Conservation (phyloP, 2,888 invertebrate species). For the Cabera pusaria region DNA sequence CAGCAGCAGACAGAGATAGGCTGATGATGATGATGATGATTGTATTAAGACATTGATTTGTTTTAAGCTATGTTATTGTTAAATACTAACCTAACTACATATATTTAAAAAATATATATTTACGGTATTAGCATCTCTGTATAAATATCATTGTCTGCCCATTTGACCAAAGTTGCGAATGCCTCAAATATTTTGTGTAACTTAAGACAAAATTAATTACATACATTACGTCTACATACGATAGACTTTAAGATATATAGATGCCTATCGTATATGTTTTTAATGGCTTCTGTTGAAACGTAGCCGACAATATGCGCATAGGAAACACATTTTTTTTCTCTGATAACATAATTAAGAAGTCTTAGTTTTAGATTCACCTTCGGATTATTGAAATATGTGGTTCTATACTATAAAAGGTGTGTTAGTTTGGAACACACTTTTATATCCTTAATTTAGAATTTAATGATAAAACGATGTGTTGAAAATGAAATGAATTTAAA, state of each 20-base stretch:
- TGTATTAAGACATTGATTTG: no score
- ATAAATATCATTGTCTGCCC: slow-evolving; percentile 7
- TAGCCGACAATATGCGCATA: slow-evolving; percentile 59
- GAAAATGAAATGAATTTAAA: slow-evolving; percentile 2
- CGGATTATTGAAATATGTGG: slow-evolving; percentile 20
- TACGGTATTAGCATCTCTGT: slow-evolving; percentile 14
- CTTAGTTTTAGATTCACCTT: slow-evolving; percentile 22
- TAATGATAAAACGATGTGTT: slow-evolving; percentile 14
- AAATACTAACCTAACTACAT: no score
- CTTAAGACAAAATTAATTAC: slow-evolving; percentile 69
- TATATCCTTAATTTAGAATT: slow-evolving; percentile 9
- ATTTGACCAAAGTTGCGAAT: slow-evolving; percentile 41
- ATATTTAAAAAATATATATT: no score
- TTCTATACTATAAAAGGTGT: slow-evolving; percentile 7
- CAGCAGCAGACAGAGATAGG: no score
- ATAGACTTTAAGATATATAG: slow-evolving; percentile 66
- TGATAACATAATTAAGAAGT: slow-evolving; percentile 67
- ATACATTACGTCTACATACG: slow-evolving; percentile 51
- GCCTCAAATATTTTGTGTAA: slow-evolving; percentile 61
- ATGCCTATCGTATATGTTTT: slow-evolving; percentile 51
- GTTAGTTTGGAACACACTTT: slow-evolving; percentile 6
- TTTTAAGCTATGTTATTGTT: no score
- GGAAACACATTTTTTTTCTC: slow-evolving; percentile 62
- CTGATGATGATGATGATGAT: no score
- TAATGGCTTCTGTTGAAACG: slow-evolving; percentile 52